These are phyloP conservation scores for Protophormia terraenovae DNA, from an alignment of 2,888 invertebrate genomes.

Conservation along the genomic window DNA sequence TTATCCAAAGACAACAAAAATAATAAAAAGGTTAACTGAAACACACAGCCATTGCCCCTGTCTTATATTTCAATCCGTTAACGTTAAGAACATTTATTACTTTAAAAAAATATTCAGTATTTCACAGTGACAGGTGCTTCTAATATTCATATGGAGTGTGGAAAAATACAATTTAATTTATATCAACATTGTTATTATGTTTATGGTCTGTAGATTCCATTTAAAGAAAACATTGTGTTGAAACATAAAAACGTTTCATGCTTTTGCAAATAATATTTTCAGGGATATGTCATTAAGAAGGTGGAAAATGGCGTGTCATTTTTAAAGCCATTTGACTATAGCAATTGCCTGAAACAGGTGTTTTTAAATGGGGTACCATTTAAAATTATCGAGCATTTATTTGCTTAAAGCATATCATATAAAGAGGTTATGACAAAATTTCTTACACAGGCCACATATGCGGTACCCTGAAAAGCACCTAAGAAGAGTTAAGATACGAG, in stretches of 20 bases:
- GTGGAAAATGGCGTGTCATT: neutral
- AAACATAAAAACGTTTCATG: neutral
- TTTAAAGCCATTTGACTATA: neutral
- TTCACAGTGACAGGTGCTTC: neutral
- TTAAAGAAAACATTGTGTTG: neutral
- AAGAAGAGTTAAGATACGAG: too few species aligned
- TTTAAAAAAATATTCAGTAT: neutral
- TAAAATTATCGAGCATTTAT: too few species aligned
- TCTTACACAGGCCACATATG: too few species aligned
- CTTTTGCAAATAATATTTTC: neutral
- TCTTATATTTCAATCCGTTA: neutral
- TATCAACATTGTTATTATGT: constrained; percentile 1
- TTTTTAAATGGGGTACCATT: neutral
- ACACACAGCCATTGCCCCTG: neutral
- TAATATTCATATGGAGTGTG: neutral
- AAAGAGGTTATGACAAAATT: too few species aligned
- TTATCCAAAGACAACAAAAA: neutral
- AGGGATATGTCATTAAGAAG: neutral
- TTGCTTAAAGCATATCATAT: too few species aligned
- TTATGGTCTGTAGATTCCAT: neutral
- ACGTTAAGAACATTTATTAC: neutral
- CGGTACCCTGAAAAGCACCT: too few species aligned
- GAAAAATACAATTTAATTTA: constrained; percentile 9
- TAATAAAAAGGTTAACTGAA: neutral
- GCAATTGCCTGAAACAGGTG: neutral